Conservation (phyloP, 2,888 invertebrate species). For the Ectemnius lituratus region DNA sequence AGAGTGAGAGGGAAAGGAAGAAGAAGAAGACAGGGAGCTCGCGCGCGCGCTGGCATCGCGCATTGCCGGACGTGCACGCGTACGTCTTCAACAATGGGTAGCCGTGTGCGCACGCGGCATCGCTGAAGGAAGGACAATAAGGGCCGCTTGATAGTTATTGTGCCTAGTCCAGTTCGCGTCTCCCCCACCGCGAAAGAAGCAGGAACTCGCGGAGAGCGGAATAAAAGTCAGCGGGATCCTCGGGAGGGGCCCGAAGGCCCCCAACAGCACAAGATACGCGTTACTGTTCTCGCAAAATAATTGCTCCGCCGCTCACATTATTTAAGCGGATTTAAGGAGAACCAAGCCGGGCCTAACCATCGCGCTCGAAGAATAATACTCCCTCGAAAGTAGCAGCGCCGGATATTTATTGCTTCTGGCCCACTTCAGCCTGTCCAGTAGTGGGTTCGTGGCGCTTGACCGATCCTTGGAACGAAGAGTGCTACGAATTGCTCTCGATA, state of each 20-base stretch:
- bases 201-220: slow-evolving; percentile 23
- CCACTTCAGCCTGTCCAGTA: no score
- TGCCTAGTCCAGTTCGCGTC: slow-evolving; percentile 60
- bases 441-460: no score
- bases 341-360: not conserved
- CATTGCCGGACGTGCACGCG: slow-evolving; percentile 58
- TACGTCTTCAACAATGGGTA: slow-evolving; percentile 73
- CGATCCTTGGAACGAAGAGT: no score
- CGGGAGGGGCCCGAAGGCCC: slow-evolving; percentile 14
- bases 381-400: not conserved
- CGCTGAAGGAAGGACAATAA: slow-evolving; percentile 76
- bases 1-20: no score
- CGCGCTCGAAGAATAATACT: slow-evolving; percentile 14
- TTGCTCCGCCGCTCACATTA: slow-evolving; percentile 28
- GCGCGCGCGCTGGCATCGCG: slow-evolving; percentile 26
- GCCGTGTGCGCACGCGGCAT: slow-evolving; percentile 45
- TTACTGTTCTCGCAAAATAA: slow-evolving; percentile 42
- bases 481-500: no score
- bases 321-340: slow-evolving; percentile 32
- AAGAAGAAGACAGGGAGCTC: no score
- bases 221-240: slow-evolving; percentile 34
- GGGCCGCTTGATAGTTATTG: slow-evolving; percentile 74
- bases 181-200: slow-evolving; percentile 46
- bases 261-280: slow-evolving; percentile 14
- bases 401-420: slow-evolving; percentile 27